Evolutionary conservation across 2,888 invertebrate species (phyloP).

Genomic region (Trichogramma dendrolimi): DNA sequence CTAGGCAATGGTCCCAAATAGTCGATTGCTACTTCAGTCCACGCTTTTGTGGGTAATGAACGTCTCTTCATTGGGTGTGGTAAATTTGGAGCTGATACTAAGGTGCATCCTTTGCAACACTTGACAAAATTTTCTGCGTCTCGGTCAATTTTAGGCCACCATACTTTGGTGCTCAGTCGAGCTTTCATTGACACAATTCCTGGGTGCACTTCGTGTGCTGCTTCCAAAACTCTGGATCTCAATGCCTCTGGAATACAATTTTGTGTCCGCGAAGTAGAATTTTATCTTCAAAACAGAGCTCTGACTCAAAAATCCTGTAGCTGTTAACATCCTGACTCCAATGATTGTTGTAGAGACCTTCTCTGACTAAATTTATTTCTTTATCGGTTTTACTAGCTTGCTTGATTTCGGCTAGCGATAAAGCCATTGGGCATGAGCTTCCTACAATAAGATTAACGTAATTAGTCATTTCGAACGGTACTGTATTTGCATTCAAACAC

Average conservation of each 20-base stretch:
- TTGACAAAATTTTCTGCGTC: constrained; percentile 21
- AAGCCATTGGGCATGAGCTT: background rate
- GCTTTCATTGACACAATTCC: constrained; percentile 30
- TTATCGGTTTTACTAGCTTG: background rate
- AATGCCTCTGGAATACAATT: constrained; percentile 3
- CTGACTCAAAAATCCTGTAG: constrained; percentile 32
- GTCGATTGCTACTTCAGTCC: constrained; percentile 28
- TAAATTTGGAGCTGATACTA: background rate
- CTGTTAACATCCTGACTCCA: constrained; percentile 17
- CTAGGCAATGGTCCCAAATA: constrained; percentile 30
- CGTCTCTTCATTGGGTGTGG: constrained; percentile 12
- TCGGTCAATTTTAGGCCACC: constrained; percentile 27
- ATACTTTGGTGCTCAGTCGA: constrained; percentile 24
- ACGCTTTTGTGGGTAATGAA: constrained; percentile 9
- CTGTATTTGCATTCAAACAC: background rate
- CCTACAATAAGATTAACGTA: constrained; percentile 1
- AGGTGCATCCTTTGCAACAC: constrained; percentile 1
- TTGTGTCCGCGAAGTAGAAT: constrained; percentile 8
- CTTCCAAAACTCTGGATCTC: constrained; percentile 24
- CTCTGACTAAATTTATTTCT: background rate
- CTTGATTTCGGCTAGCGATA: background rate
- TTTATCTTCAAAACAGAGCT: constrained; percentile 33
- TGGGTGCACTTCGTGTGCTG: constrained; percentile 39
- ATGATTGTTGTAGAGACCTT: constrained; percentile 6
- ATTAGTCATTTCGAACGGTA: background rate